Evolutionary conservation across 2,888 invertebrate genomes (phyloP), one percentile per base, ranked within the genome.

Genomic region (Mallateleia sp.): DNA sequence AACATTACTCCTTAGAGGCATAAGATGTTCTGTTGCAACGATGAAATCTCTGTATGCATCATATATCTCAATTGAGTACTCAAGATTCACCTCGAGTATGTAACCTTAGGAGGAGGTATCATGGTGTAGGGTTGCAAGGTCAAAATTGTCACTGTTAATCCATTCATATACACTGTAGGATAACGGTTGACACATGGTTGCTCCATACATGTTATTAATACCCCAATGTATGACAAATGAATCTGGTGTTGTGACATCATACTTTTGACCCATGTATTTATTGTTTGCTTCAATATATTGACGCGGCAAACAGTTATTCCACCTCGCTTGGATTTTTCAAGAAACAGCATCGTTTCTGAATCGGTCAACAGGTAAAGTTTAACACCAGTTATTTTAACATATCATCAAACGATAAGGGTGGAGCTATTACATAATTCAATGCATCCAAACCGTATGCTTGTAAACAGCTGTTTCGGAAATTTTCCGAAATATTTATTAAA

Each of bases 161-260:
- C 38, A 38, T 14, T 7, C 38, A 14, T 91, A 92, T 2, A 72
- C 74, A 15, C 60, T 75, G 14, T 66, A 64, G 0, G 91, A 91
- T 38, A 92, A 69, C 7, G 60, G 50, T 25, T 90, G 64, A 9
- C 38, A 15, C 45, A 64, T 64, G 24, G 5, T 24, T 20, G 47
- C 83, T 2, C 90, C 91, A 81, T 92, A 92, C n/a, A 91, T 62
- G 60, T 91, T 91, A 64, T 92, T 92, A 0, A 81, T 83, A 75
- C 92, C 90, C 9, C 79, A 79, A 45, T 89, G 90, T n/a, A 87
- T 78, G 11, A 91, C 18, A 67, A 87, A 92, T 7, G 45, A 72
- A 0, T 47, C 47, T 7, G 34, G 24, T 75, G 83, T 60, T 20
- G 25, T 47, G 5, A 22, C n/a, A n/a, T n/a, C n/a, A n/a, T n/a